Evolutionary conservation across 2,797 vertebrate genomes (phyloP), one percentile per base, ranked within the genome.

Genomic region (Eutrigla gurnardus): DNA sequence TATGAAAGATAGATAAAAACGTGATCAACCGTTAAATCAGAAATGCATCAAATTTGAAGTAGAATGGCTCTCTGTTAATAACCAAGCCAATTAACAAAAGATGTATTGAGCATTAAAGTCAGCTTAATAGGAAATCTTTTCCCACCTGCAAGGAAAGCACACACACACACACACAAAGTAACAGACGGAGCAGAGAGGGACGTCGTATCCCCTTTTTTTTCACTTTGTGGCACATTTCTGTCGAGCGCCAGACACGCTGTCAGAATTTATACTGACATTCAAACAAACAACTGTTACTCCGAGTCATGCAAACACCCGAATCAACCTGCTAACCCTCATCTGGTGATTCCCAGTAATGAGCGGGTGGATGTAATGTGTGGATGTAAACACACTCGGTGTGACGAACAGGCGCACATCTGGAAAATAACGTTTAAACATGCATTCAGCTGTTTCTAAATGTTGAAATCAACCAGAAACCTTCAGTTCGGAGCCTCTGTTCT

Each of bases 371-470:
- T n/a, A n/a, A 59, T 65, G 59, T 36, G 12, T 14, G 15, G 17
- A 39, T 53, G 45, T 65, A 62, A 64, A 81, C 63, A 77, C 36
- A 50, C 7, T 61, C 60, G 49, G 7, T 15, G 8, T 64, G 64
- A 78, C 14, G 60, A 65, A 70, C 17, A 68, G 36, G 4, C 50
- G 3, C 25, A 64, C 46, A 69, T 45, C 49, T 52, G 57, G 67
- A 49, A 74, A 80, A 64, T 36, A 46, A 70, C 75, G 33, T 58
- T 75, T 33, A 78, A 72, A 75, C 65, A 75, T 40, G 43, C 46
- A 36, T 46, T 57, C 36, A 13, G 36, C 13, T 62, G 39, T 73
- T 74, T 71, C 10, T 25, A 33, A 63, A 58, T 57, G 45, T 53
- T 36, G 70, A 73, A 70, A 75, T 25, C 58, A 62, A 40, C 39